A percentile compares a stretch with the other conserved stretches of the same genome.
Evolutionary conservation across 2,888 invertebrate genomes (phyloP).

Genomic region (Athalia rosae): DNA sequence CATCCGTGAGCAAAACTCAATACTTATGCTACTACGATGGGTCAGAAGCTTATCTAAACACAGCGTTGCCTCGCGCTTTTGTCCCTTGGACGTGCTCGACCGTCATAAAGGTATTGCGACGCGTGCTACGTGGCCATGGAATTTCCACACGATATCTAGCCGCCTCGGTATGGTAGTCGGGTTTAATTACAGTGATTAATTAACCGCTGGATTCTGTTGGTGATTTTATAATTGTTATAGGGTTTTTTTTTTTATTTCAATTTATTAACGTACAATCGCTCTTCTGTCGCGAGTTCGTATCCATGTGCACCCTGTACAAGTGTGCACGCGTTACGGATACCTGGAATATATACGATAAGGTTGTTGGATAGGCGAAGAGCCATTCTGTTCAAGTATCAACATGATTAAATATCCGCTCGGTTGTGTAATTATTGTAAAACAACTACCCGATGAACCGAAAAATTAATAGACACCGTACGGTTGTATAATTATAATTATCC

Average conservation of each 20-base stretch:
- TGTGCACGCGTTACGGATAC: neutral
- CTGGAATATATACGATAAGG: neutral
- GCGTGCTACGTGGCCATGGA: neutral
- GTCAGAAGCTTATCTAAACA: slow-evolving; percentile 36
- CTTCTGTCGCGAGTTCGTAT: slow-evolving; percentile 2
- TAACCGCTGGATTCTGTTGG: slow-evolving; percentile 1
- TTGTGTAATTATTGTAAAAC: slow-evolving; percentile 9
- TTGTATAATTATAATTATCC: neutral
- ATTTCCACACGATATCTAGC: neutral
- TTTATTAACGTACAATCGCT: neutral
- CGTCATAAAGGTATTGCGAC: neutral
- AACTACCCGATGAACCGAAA: slow-evolving; percentile 9
- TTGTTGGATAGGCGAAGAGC: neutral
- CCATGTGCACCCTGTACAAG: neutral
- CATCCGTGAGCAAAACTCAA: slow-evolving; percentile 24
- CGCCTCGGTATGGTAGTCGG: neutral
- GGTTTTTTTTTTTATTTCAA: neutral
- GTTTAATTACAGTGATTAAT: slow-evolving; percentile 19
- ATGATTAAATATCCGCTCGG: slow-evolving; percentile 7
- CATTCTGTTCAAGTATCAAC: neutral
- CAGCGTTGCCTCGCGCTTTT: neutral
- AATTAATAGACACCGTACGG: slow-evolving; percentile 22
- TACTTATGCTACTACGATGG: slow-evolving; percentile 35
- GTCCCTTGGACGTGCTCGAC: slow-evolving; percentile 14
- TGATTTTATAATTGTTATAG: neutral